phyloP scores from a whole-genome alignment of 2,888 invertebrate species.

The Scrobipalpa atriplicella region DNA sequence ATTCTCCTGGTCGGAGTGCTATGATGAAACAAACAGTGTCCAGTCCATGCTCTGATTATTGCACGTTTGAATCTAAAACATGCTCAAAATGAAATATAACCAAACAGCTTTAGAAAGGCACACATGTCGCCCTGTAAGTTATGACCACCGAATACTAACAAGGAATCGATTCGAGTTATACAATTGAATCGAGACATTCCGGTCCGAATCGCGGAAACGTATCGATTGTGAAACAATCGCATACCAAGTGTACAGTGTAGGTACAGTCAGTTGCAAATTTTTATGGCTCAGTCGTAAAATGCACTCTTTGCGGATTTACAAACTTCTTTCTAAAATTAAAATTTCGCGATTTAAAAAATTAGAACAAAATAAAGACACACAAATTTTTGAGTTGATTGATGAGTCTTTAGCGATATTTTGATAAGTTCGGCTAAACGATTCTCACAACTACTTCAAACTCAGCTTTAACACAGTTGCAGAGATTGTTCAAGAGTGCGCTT shows the following conservation, averaged over 20 bases:
- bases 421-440: too few relatives aligned
- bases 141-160: constrained; percentile 17
- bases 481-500: too few relatives aligned
- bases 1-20: too few relatives aligned
- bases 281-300: not conserved
- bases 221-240: constrained; percentile 20
- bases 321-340: too few relatives aligned
- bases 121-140: constrained; percentile 20
- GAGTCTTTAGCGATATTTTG: too few relatives aligned
- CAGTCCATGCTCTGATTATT: not conserved
- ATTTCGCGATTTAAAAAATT: too few relatives aligned
- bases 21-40: too few relatives aligned
- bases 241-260: constrained; percentile 7
- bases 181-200: constrained; percentile 23
- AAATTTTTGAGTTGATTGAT: too few relatives aligned
- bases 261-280: not conserved
- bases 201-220: constrained; percentile 26
- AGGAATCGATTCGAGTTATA: constrained; percentile 21
- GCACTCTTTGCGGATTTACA: too few relatives aligned
- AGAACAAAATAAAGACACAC: too few relatives aligned
- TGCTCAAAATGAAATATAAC: constrained; percentile 3
- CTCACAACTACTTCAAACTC: too few relatives aligned
- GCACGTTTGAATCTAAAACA: not conserved
- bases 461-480: too few relatives aligned
- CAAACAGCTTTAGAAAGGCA: constrained; percentile 14